phyloP scores from a whole-genome alignment of 2,888 invertebrate species.

The Lymantria dispar region DNA sequence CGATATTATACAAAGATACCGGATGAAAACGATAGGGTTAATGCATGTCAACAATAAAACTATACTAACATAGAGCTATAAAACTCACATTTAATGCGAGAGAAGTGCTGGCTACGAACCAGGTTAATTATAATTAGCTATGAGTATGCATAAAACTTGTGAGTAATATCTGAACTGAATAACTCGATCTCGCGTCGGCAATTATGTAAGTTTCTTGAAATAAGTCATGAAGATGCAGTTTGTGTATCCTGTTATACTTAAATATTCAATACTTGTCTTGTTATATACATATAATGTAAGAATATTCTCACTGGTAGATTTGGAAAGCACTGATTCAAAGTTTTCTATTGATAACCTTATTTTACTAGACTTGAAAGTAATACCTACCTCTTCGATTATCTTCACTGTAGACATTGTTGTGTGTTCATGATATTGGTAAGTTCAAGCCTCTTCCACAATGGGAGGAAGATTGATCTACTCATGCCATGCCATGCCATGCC shows the following conservation, averaged over 20 bases:
- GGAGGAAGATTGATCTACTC: too few species aligned
- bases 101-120: slow-evolving; percentile 31
- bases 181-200: slow-evolving; percentile 8
- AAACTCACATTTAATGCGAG: slow-evolving; percentile 19
- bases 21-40: slow-evolving; percentile 30
- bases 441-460: too few species aligned
- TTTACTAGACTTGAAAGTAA: too few species aligned
- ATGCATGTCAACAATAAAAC: slow-evolving; percentile 37
- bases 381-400: too few species aligned
- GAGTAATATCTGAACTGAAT: slow-evolving; percentile 28
- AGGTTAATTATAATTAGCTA: slow-evolving; percentile 52
- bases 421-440: too few species aligned
- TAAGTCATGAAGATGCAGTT: not conserved
- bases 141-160: slow-evolving; percentile 30
- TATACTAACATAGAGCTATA: slow-evolving; percentile 28
- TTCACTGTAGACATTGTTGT: too few species aligned
- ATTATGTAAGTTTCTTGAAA: not conserved
- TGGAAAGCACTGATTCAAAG: too few species aligned
- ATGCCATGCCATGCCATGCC: too few species aligned
- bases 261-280: not conserved
- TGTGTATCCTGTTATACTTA: not conserved
- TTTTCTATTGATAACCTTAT: too few species aligned
- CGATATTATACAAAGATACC: slow-evolving; percentile 43
- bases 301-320: too few species aligned
- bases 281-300: not conserved